Evolutionary conservation across 2,797 vertebrate species (phyloP).

Genomic region (Coregonus sp.): DNA sequence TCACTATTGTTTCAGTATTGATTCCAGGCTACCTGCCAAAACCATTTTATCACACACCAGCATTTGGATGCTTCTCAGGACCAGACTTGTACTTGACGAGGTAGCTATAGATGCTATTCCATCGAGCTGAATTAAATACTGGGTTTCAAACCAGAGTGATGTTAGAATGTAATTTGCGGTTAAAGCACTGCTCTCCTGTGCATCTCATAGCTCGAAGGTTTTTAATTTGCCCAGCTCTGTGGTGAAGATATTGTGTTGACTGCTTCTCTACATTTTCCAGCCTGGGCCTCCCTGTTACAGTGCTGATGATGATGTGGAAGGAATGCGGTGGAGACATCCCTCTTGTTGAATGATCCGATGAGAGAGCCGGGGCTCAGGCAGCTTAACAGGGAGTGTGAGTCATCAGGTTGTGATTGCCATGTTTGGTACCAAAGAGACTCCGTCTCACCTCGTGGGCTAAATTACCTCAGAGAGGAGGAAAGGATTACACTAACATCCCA

Average conservation of each 20-base stretch:
- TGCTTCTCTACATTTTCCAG: background rate
- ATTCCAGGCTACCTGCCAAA: too few relatives aligned
- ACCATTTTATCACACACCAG: too few relatives aligned
- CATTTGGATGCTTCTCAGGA: too few relatives aligned
- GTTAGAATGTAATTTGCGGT: background rate
- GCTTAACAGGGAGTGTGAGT: constrained; percentile 44
- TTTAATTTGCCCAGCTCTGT: background rate
- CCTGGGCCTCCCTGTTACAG: background rate
- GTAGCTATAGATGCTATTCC: background rate
- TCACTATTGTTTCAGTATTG: too few relatives aligned
- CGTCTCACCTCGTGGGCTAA: constrained; percentile 35
- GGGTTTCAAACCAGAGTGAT: background rate
- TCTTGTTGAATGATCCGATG: background rate
- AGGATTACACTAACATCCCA: background rate
- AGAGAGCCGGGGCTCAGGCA: constrained; percentile 12
- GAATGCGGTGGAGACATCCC: constrained; percentile 21
- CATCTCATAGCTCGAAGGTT: background rate
- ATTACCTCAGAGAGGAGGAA: constrained; percentile 30
- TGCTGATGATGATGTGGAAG: constrained; percentile 35
- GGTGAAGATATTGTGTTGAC: constrained; percentile 1
- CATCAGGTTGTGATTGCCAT: constrained; percentile 47
- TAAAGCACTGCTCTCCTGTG: background rate
- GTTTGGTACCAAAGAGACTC: constrained; percentile 42
- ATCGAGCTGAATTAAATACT: background rate
- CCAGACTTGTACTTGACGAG: background rate